Evolutionary conservation across 2,113 vertebrate species (phyloP).

Genomic region (Sylvietta virens): DNA sequence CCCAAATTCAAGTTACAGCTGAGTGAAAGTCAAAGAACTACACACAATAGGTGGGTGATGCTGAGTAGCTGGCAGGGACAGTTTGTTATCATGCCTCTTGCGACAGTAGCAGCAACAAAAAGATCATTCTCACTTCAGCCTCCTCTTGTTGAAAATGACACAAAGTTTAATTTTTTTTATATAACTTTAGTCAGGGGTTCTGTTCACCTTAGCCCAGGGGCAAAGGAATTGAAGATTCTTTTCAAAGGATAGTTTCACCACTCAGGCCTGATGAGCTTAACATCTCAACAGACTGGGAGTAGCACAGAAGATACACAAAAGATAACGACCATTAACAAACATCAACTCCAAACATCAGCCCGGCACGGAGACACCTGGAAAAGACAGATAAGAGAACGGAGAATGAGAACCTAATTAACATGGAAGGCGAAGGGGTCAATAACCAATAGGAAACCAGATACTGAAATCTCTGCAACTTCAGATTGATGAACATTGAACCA

Average conservation of each 20-base stretch:
- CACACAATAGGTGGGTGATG: neutral
- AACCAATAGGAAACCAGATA: neutral
- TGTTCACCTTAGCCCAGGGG: neutral
- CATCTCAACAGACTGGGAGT: neutral
- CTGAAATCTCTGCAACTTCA: neutral
- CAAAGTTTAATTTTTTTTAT: neutral
- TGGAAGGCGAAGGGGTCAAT: accelerated
- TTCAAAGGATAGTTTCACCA: neutral
- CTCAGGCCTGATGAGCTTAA: neutral
- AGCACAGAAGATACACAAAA: neutral
- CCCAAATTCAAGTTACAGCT: neutral
- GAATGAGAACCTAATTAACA: neutral
- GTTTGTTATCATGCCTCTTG: neutral
- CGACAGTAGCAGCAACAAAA: neutral
- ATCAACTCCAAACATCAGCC: neutral
- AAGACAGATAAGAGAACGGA: neutral
- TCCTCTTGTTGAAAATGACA: neutral
- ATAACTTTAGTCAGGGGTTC: neutral
- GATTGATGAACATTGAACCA: neutral
- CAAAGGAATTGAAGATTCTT: neutral
- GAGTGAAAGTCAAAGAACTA: neutral
- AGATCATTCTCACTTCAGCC: neutral
- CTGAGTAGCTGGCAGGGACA: neutral
- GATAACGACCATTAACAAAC: accelerated
- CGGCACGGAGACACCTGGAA: accelerated